Evolutionary conservation across 2,113 vertebrate species (phyloP).

Genomic region (Ceyx melanurus): DNA sequence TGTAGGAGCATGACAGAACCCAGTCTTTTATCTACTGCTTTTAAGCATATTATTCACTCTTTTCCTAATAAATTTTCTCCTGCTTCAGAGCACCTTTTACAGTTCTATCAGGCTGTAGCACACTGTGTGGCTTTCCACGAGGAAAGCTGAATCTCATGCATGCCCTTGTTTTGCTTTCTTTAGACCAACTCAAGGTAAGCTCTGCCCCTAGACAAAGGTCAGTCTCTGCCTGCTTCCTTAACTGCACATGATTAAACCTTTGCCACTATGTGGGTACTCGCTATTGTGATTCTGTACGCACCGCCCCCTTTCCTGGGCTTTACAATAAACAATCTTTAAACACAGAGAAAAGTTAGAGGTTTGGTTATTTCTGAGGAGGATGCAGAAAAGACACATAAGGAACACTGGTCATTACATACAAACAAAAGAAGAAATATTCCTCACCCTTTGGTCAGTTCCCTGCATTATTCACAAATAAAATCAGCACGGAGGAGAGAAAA

Average conservation of each 20-base stretch:
- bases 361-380: neutral
- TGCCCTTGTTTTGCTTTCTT: neutral
- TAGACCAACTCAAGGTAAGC: neutral
- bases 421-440: neutral
- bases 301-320: neutral
- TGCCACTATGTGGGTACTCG: neutral
- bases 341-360: neutral
- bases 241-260: neutral
- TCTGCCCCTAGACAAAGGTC: neutral
- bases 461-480: neutral
- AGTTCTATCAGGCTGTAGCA: neutral
- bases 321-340: neutral
- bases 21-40: neutral
- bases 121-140: neutral
- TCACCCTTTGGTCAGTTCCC: neutral
- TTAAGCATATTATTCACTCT: neutral
- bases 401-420: neutral
- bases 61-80: neutral
- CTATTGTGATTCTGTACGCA: accelerated
- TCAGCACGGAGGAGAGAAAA: neutral
- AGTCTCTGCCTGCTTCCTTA: neutral
- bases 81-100: neutral
- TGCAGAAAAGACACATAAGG: neutral
- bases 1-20: neutral
- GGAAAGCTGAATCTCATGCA: neutral